Evolutionary conservation across 2,888 invertebrate genomes (phyloP).

Genomic region (Dicyrtoma fusca): DNA sequence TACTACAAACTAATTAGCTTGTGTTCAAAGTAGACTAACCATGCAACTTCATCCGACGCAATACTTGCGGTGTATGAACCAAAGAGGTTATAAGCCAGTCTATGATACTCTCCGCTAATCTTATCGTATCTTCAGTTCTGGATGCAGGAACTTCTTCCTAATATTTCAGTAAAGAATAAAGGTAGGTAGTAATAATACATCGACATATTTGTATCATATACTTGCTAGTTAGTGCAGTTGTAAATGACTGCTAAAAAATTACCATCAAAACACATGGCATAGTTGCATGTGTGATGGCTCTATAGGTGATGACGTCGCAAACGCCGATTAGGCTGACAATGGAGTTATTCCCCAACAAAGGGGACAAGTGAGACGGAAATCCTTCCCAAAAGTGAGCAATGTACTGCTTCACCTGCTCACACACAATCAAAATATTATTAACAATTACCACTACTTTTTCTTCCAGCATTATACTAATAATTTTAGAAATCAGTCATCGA

Average conservation of each 20-base stretch:
- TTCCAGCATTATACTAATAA: too few relatives aligned
- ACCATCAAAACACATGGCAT: constrained; percentile 31
- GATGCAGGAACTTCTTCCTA: constrained; percentile 12
- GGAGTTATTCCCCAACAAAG: constrained; percentile 15
- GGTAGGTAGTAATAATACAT: too few relatives aligned
- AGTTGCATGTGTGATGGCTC: constrained; percentile 17
- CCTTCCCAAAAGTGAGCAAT: constrained; percentile 34
- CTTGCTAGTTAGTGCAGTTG: too few relatives aligned
- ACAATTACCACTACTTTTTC: too few relatives aligned
- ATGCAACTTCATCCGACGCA: constrained; percentile 20
- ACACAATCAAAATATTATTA: background rate
- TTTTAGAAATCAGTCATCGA: too few relatives aligned
- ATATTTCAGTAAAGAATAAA: too few relatives aligned
- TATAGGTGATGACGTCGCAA: constrained; percentile 29
- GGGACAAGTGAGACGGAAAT: constrained; percentile 28
- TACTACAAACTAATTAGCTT: background rate
- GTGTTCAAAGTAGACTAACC: constrained; percentile 1
- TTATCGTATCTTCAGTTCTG: constrained; percentile 14
- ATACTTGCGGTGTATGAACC: constrained; percentile 5
- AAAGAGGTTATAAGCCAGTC: constrained; percentile 11
- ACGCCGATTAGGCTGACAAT: constrained; percentile 24
- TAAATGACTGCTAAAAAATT: background rate
- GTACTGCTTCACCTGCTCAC: constrained; percentile 19
- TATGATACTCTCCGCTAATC: constrained; percentile 14
- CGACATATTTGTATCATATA: too few relatives aligned